These are phyloP conservation scores for Cryptomyrus ogoouensis DNA, from an alignment of 2,113 vertebrate species.

Conservation along the genomic window DNA sequence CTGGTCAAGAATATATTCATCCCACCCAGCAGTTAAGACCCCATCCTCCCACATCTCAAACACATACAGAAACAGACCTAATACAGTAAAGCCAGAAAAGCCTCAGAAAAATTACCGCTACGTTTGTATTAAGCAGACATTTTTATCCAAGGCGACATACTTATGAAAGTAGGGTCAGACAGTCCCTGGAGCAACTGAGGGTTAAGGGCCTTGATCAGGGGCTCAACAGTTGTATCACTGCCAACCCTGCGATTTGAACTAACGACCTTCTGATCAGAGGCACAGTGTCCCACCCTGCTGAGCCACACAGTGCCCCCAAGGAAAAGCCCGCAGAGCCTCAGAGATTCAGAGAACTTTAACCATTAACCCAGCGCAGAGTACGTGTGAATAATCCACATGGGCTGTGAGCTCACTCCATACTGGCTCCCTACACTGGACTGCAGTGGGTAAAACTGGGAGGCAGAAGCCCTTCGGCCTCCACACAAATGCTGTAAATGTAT, in stretches of 20 bases:
- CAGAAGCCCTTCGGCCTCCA: not conserved
- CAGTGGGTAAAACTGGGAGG: not conserved
- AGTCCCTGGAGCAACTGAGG: not conserved
- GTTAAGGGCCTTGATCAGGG: not conserved
- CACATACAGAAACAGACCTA: not conserved
- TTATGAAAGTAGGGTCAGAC: not conserved
- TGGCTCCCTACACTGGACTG: not conserved
- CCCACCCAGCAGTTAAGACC: not conserved
- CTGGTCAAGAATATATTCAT: not conserved
- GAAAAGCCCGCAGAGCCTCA: not conserved
- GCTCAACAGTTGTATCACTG: not conserved
- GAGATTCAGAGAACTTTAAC: not conserved
- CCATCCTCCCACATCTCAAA: not conserved
- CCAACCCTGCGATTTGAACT: not conserved
- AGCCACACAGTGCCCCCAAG: not conserved
- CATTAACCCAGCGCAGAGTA: not conserved
- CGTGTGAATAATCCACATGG: not conserved
- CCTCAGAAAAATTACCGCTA: not conserved
- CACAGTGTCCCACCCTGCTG: not conserved
- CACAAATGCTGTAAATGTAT: not conserved
- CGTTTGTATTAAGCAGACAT: not conserved
- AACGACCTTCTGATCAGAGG: not conserved
- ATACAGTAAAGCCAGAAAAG: not conserved
- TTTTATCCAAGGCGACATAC: not conserved
- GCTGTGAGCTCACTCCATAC: not conserved